Evolutionary conservation across 2,888 invertebrate species (phyloP).

Genomic region (Drosophila vallismaia): DNA sequence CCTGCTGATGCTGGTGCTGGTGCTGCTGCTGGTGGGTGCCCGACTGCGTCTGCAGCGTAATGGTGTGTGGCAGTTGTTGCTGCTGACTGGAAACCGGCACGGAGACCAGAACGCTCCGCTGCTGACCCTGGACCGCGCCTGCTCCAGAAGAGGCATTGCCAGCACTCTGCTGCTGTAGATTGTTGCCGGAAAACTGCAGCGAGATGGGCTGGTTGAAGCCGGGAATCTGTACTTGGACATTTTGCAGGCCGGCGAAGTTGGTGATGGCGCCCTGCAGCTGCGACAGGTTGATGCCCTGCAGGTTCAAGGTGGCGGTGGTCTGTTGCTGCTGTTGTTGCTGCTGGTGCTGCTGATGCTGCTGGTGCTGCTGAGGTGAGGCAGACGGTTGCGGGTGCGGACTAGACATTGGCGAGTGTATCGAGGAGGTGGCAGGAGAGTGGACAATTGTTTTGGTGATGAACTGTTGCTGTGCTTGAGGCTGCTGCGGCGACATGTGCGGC

Average conservation of each 20-base stretch:
- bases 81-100: constrained; percentile 85
- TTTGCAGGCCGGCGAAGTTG: constrained; percentile 88
- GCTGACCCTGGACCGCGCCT: constrained; percentile 71
- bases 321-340: constrained; percentile 78
- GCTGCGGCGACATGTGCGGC: constrained; percentile 82
- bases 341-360: constrained; percentile 71
- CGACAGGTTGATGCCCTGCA: constrained; percentile 90
- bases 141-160: constrained; percentile 38
- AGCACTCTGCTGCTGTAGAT: constrained; percentile 80
- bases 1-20: constrained; percentile 75
- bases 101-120: constrained; percentile 88
- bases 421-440: constrained; percentile 82
- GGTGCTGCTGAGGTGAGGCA: constrained; percentile 77
- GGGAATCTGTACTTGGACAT: constrained; percentile 90
- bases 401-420: constrained; percentile 86
- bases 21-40: constrained; percentile 80
- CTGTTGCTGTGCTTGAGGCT: constrained; percentile 68
- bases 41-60: constrained; percentile 79
- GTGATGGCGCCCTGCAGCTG: constrained; percentile 86
- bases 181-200: constrained; percentile 89
- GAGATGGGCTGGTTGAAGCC: constrained; percentile 94
- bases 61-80: constrained; percentile 82
- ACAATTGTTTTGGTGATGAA: constrained; percentile 82
- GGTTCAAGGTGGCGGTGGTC: constrained; percentile 84
- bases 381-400: constrained; percentile 85